Base-by-base conservation (phyloP, 2,113 vertebrate species). In the Sinosuthora webbiana region DNA sequence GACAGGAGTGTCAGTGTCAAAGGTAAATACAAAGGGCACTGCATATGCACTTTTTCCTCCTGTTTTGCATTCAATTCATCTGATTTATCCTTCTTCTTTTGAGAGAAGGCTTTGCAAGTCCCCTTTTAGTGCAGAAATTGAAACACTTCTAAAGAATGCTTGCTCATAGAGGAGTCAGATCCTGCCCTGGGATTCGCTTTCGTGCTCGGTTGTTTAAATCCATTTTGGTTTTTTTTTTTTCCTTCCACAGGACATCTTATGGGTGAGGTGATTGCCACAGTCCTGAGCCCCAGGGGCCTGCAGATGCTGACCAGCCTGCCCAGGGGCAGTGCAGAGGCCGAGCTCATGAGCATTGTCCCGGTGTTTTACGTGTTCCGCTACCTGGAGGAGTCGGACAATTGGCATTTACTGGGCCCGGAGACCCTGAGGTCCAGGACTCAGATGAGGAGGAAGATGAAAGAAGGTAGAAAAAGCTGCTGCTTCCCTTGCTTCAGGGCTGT, bases 361-460 rank as follows among this genome's bases (percentile, higher is more conserved):
- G 31, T 99, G 4, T 98, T 98, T 65, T 98, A 98, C 44, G 97
- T 99, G 20, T 99, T 98, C 67, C 98, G 79, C 50, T 99, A 98
- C 95, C 96, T 99, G 97, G 98, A 99, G 92, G 87, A 94, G 14
- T 98, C 97, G 1, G 6, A 96, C 1, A 95, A 90, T 42, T 99
- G 99, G 99, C 49, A 95, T 9, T 22, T 98, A 13, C 95, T 99
- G 89, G 97, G 98, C 22, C 33, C 94, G 1, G 65, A 97, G 49
- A 82, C 92, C 50, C 30, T 97, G 22, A 87, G 13, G 7, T 70
- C 93, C 55, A 97, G 96, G 71, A n/a, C 90, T 9, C 83, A 96
- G 20, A 70, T 99, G 96, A 93, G 93, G 78, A 98, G 91, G 91
- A 99, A 96, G 94, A 98, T 99, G 91, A 98, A 93, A 89, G 96